These are phyloP conservation scores for Vesta saturnalis DNA, from an alignment of 2,888 invertebrate species.

Conservation along the genomic window DNA sequence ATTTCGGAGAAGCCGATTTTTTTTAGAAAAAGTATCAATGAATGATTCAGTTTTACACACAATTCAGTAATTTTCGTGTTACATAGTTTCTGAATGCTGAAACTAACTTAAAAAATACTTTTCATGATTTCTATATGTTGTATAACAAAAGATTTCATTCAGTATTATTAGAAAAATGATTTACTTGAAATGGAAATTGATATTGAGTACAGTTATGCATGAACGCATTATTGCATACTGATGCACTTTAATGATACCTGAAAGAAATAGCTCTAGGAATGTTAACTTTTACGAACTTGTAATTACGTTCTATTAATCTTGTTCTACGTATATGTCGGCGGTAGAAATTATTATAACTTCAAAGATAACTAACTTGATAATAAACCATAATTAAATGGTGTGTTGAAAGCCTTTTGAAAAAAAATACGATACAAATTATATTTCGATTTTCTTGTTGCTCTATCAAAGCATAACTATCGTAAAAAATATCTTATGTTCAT, in stretches of 20 bases:
- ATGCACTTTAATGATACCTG: slow-evolving; percentile 11
- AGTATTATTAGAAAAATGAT: background rate
- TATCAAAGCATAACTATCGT: no score
- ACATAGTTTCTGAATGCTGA: no score
- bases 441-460: no score
- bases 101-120: no score
- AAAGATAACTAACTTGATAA: background rate
- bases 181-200: background rate
- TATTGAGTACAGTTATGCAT: background rate
- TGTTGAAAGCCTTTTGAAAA: background rate
- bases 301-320: slow-evolving; percentile 8
- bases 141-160: background rate
- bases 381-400: background rate
- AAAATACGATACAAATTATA: no score
- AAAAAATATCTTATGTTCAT: no score
- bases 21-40: slow-evolving; percentile 1
- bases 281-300: slow-evolving; percentile 7
- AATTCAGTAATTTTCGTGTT: no score
- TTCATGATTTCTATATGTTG: no score
- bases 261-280: slow-evolving; percentile 7
- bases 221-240: slow-evolving; percentile 3
- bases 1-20: slow-evolving; percentile 23
- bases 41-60: slow-evolving; percentile 1
- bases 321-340: slow-evolving; percentile 4
- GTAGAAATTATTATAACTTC: background rate